Conservation (phyloP, 2,797 vertebrate species). For the Lagocephalus sceleratus region DNA sequence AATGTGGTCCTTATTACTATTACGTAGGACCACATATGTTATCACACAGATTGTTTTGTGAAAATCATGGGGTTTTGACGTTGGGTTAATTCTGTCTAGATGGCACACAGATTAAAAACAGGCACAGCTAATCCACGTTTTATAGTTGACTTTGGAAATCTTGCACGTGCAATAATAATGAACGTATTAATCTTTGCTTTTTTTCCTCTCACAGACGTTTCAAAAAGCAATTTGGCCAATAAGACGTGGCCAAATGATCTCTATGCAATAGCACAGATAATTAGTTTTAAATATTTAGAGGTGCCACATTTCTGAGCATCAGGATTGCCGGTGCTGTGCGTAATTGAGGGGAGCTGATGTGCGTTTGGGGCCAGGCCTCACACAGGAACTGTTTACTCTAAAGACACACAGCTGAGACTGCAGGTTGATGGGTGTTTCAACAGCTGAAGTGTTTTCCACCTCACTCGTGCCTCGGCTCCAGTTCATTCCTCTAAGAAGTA, state of each 20-base stretch:
- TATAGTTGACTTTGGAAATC: neutral
- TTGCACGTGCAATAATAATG: neutral
- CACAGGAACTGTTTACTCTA: conserved; percentile 50
- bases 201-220: too few relatives aligned
- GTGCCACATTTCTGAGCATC: conserved; percentile 6
- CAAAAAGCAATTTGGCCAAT: neutral
- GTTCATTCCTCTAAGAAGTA: conserved; percentile 49
- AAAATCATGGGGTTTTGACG: neutral
- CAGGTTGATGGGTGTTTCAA: conserved; percentile 46
- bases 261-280: neutral
- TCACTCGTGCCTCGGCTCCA: conserved; percentile 26
- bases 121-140: conserved; percentile 2
- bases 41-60: too few relatives aligned
- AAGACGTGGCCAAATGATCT: conserved; percentile 8
- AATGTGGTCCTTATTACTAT: conserved; percentile 65
- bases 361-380: conserved; percentile 23
- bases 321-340: conserved; percentile 7
- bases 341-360: conserved; percentile 15
- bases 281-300: neutral
- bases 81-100: conserved; percentile 23
- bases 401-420: conserved; percentile 35
- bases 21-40: conserved; percentile 58
- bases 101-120: conserved; percentile 13
- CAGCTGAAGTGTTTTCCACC: conserved; percentile 56
- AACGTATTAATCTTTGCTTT: neutral